These are phyloP conservation scores for Sceloporus tristichus DNA, from an alignment of 2,113 vertebrate species.

Conservation along the genomic window DNA sequence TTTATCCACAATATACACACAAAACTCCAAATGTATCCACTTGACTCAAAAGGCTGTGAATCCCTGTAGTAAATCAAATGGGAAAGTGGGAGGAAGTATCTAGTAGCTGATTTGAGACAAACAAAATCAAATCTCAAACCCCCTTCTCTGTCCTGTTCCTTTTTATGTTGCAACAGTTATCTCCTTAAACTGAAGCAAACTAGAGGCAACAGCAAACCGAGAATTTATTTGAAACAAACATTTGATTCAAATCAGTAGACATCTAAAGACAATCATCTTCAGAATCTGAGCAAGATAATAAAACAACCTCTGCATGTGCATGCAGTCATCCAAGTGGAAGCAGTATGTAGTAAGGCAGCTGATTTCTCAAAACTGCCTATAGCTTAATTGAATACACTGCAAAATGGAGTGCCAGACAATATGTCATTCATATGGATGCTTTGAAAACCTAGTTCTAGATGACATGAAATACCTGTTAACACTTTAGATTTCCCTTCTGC, in stretches of 20 bases:
- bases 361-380: neutral
- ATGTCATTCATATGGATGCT: fast-evolving
- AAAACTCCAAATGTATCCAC: too few species aligned
- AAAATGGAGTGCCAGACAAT: fast-evolving
- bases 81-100: too few species aligned
- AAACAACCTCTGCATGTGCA: neutral
- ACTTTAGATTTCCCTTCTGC: constrained; percentile 38
- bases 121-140: too few species aligned
- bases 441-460: neutral
- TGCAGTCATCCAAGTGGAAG: neutral
- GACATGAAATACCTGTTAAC: constrained; percentile 65
- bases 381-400: neutral
- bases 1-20: neutral
- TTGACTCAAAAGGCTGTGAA: neutral
- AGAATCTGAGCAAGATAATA: neutral
- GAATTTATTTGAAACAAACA: neutral
- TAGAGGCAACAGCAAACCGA: neutral
- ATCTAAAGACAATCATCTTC: neutral
- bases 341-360: constrained; percentile 2
- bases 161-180: too few species aligned
- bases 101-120: too few species aligned
- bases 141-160: too few species aligned
- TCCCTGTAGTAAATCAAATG: neutral
- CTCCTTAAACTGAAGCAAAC: too few species aligned
- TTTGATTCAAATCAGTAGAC: neutral